These are phyloP conservation scores for Coreoperca whiteheadi DNA, from an alignment of 2,113 vertebrate genomes.

Conservation along the genomic window DNA sequence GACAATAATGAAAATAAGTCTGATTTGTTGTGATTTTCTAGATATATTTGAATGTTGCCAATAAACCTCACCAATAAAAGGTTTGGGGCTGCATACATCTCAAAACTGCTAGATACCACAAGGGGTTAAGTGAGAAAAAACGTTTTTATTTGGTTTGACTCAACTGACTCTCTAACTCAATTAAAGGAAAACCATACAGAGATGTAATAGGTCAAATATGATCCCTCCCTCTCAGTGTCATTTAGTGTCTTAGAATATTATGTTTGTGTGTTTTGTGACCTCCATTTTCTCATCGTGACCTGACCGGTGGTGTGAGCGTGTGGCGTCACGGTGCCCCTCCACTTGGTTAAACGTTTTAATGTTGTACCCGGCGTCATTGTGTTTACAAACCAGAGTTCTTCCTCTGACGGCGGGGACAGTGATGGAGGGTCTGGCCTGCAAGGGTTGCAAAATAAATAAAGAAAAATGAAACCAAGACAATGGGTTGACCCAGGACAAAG, in stretches of 20 bases:
- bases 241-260: constrained; percentile 57
- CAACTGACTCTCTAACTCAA: constrained; percentile 50
- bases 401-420: constrained; percentile 40
- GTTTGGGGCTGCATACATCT: neutral
- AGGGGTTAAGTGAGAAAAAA: neutral
- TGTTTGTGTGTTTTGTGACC: constrained; percentile 67
- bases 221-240: constrained; percentile 35
- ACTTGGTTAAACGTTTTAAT: constrained; percentile 71
- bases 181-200: constrained; percentile 36
- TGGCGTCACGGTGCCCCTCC: constrained; percentile 45
- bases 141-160: constrained; percentile 35
- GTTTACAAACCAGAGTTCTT: constrained; percentile 44
- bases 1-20: neutral
- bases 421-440: constrained; percentile 53
- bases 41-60: neutral
- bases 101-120: neutral
- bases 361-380: constrained; percentile 54
- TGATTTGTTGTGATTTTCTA: neutral
- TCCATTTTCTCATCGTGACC: constrained; percentile 75
- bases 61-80: neutral
- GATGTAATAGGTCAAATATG: constrained; percentile 47
- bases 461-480: constrained; percentile 47
- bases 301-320: neutral
- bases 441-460: constrained; percentile 11
- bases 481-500: constrained; percentile 49